Percentiles rank a stretch among this genome's conserved stretches.
phyloP scores from a whole-genome alignment of 2,797 vertebrate species.

The Cyprinodon diabolis region DNA sequence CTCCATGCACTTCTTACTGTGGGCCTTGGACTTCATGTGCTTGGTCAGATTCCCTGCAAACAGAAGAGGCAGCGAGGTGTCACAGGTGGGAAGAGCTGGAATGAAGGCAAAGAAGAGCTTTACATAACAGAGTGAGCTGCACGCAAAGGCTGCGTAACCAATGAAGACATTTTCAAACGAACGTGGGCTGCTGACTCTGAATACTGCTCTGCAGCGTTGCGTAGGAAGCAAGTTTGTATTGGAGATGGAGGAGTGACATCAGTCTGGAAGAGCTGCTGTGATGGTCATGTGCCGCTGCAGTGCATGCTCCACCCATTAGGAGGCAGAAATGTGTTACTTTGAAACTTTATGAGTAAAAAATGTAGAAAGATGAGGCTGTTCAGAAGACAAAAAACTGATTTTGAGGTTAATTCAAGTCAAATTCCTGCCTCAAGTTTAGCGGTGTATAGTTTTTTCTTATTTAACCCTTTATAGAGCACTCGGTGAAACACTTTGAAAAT shows the following conservation, averaged over 20 bases:
- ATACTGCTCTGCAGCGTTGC: constrained; percentile 74
- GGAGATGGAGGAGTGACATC: constrained; percentile 56
- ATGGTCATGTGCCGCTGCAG: not conserved
- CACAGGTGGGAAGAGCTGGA: constrained; percentile 55
- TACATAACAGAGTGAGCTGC: constrained; percentile 68
- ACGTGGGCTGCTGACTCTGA: constrained; percentile 80
- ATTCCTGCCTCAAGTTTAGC: not conserved
- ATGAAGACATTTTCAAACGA: constrained; percentile 80
- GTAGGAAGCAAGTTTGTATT: constrained; percentile 79
- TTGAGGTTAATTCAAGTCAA: not conserved
- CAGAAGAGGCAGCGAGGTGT: constrained; percentile 36
- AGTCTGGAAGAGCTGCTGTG: constrained; percentile 14
- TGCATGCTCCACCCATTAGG: not conserved
- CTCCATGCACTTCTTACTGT: constrained; percentile 99
- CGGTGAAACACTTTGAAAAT: too few relatives aligned
- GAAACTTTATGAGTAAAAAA: too few relatives aligned
- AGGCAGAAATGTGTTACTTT: too few relatives aligned
- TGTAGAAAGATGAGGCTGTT: too few relatives aligned
- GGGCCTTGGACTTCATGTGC: constrained; percentile 99
- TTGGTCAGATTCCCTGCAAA: constrained; percentile 96
- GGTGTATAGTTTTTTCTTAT: too few relatives aligned
- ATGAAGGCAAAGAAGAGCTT: constrained; percentile 62
- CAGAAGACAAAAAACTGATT: too few relatives aligned
- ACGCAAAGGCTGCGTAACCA: constrained; percentile 77
- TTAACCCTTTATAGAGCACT: too few relatives aligned